Base-by-base conservation (phyloP, 1,140 invertebrate species). In the Notospermus geniculatus region DNA sequence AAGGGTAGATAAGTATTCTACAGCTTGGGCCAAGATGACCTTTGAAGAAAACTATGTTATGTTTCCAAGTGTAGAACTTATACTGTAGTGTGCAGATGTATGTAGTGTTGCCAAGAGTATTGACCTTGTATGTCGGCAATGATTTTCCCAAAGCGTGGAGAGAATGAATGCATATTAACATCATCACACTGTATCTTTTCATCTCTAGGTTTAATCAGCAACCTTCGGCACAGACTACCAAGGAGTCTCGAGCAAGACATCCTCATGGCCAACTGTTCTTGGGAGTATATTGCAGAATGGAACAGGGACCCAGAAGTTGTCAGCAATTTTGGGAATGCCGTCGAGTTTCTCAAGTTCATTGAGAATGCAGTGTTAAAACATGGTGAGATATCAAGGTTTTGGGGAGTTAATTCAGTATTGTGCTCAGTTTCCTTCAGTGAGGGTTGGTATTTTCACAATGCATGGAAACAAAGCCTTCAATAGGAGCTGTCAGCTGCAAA, bases 201-300 rank as follows among this genome's bases (percentile, higher is more conserved):
- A 23, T 53, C 68, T 66, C 59, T 54, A 76, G 74, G 66, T 58
- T 56, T 28, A 60, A 57, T 79, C 59, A 60, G 74, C 23, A 52
- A 53, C 30, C 54, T 78, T 54, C 69, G 71, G 15, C 53, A 61
- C 87, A 90, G 77, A 50, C 95, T 95, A 77, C 92, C 92, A 0
- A 88, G 92, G 60, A 95, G 91, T 80, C 84, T 95, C 36, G 87
- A 89, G 27, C 86, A 88, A 30, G 88, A 89, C 70, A 86, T 89
- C 32, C 77, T 96, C 29, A 79, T 95, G 36, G 86, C 88, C 13
- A 93, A 95, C 78, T 88, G 94, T 83, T 88, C 87, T 68, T 96
- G 93, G 93, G 92, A 95, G 76, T 92, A 91, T 80, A 86, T 90
- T 60, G 85, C 90, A 63, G 85, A 85, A 56, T 96, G 93, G 93